phyloP scores from a whole-genome alignment of 2,113 vertebrate genomes.

The Phylloscopus trochiloides region DNA sequence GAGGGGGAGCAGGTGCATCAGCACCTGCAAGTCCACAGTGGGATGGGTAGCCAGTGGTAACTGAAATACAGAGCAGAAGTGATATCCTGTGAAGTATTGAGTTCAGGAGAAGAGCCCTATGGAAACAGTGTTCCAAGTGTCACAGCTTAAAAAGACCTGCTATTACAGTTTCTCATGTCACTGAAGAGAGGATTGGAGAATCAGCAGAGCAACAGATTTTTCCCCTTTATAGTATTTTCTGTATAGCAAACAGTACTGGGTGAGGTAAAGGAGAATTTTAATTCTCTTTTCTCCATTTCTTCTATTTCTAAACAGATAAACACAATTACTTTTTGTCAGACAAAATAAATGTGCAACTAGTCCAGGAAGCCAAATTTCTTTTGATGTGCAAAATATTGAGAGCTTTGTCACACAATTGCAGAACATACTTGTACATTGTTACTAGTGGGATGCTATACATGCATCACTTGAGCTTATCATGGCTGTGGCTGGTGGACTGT shows the following conservation, averaged over 20 bases:
- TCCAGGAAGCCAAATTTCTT: background rate
- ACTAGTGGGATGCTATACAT: background rate
- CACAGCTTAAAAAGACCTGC: background rate
- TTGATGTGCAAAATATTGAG: background rate
- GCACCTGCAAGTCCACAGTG: background rate
- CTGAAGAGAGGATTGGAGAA: background rate
- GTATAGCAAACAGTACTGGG: background rate
- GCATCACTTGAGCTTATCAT: background rate
- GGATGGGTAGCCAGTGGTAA: background rate
- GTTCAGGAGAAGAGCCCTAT: background rate
- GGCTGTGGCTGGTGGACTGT: background rate
- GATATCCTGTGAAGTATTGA: background rate
- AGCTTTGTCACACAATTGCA: background rate
- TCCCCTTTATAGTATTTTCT: background rate
- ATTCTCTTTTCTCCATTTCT: background rate
- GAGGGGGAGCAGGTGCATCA: background rate
- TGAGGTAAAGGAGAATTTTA: background rate
- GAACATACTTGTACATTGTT: background rate
- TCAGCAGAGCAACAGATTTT: background rate
- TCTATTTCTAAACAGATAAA: background rate
- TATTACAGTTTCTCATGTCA: background rate
- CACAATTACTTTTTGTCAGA: background rate
- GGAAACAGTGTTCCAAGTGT: background rate
- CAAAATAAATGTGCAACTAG: background rate
- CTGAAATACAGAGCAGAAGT: background rate